Base-by-base conservation (phyloP, 2,888 invertebrate species). In the Papilio elwesi region DNA sequence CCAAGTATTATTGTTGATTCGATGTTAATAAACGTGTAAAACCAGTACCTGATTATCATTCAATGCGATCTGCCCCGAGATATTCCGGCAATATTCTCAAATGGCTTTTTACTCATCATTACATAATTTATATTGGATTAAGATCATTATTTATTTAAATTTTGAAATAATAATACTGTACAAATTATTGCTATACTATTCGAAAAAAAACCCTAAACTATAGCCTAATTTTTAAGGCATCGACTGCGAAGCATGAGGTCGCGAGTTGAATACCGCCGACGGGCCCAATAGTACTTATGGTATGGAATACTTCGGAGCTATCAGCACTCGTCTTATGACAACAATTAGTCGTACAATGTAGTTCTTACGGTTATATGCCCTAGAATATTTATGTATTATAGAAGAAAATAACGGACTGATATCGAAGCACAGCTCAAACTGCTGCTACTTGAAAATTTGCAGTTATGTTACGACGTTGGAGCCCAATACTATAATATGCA, bases 1-100 rank as follows among this genome's bases (percentile, higher is more conserved):
- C 70, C 70, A 64, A 63, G 63, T 65, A 65, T 70, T 70, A 49
- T 53, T 70, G 70, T 70, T 57, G 64, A 65, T 53, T 70, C 49
- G 64, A 48, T 65, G 65, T 70, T 70, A 70, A 65, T 70, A 70
- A 70, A 70, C 53, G 11, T 62, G 68, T 68, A 62, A 59, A 69
- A 69, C 15, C 51, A 62, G 49, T 13, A 69, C 5, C 11, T 36
- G 59, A 43, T 69, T 62, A 62, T 69, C 38, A 68, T 52, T 62
- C 8, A 15, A 38, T 9, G 6, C 2, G 2, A 43, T 9, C 43
- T 10, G 43, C 43, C 59, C 38, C 43, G 15, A 43, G 43, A 38
- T 43, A 62, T 43, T 15, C 43, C 59, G 43, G n/a, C n/a, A n/a
- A n/a, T n/a, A n/a, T n/a, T n/a, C n/a, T n/a, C n/a, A n/a, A n/a